Base-by-base conservation (phyloP, 2,113 vertebrate species). In the Ailuropoda melanoleuca region DNA sequence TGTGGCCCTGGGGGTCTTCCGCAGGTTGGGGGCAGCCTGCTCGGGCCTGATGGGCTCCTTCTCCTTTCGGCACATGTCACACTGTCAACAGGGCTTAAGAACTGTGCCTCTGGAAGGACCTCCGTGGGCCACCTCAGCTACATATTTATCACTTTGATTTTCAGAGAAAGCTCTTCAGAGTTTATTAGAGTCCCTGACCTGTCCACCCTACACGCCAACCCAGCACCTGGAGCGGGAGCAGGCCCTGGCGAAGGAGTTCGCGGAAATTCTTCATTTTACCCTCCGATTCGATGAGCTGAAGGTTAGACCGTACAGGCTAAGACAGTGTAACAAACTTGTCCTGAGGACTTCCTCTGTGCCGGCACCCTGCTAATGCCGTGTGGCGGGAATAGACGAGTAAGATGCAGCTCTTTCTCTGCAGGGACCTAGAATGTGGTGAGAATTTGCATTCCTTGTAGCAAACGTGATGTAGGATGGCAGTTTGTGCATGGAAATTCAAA, bases 231-330 rank as follows among this genome's bases (percentile, higher is more conserved):
- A 99, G 98, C 99, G 99, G 84, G 99, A 99, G 94, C 99, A 99
- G 97, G 99, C 99, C 9, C 98, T 99, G 87, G 99, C 99, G 0
- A 99, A 99, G 98, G 99, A 99, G 98, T 99, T 99, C 37, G 99
- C 99, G 0, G 99, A 99, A 98, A 99, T 99, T 97, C 99, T 99
- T 34, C 99, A 99, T 99, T 99, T 99, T 98, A 99, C 99, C 2
- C 99, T 99, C 53, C 99, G 99, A 94, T 99, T 99, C 15, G 99
- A 99, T 96, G 99, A 99, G 90, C 99, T 99, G 77, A 99, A 99
- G 99, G 99, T 99, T 93, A 97, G 96, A 48, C 26, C 37, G 14
- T 19, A 14, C 1, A 0, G 4, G 2, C 31, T 77, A 29, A 23
- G 83, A 62, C 46, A n/a, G 6, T 62, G 37, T 84, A 50, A 50